Conservation (phyloP, 1,140 invertebrate genomes). For the Musca domestica region DNA sequence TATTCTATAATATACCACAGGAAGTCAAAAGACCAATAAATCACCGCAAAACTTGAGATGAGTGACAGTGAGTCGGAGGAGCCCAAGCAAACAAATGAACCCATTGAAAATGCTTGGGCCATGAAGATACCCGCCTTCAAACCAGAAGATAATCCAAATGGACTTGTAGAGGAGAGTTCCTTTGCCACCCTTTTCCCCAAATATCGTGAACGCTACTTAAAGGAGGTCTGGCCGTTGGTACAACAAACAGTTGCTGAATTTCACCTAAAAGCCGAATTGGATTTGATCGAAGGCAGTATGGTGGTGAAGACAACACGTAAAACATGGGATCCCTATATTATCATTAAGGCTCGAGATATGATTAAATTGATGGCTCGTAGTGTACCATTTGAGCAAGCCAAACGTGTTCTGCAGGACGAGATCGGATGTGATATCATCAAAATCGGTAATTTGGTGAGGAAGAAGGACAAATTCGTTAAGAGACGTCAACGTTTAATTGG, state of each 20-base stretch:
- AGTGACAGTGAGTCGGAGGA: conserved; percentile 40
- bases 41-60: conserved; percentile 30
- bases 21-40: no score
- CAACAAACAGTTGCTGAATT: conserved; percentile 79
- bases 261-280: conserved; percentile 85
- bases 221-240: conserved; percentile 94
- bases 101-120: conserved; percentile 82
- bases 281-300: conserved; percentile 94
- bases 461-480: conserved; percentile 95
- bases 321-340: conserved; percentile 98
- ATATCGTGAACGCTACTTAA: conserved; percentile 95
- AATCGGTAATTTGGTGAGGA: conserved; percentile 86
- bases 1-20: neutral
- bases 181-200: conserved; percentile 70
- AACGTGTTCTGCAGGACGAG: conserved; percentile 83
- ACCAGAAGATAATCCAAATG: conserved; percentile 86
- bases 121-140: conserved; percentile 89
- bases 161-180: conserved; percentile 68
- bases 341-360: conserved; percentile 95
- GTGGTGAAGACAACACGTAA: conserved; percentile 92
- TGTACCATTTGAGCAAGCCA: conserved; percentile 95
- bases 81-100: conserved; percentile 48
- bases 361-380: conserved; percentile 93
- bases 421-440: conserved; percentile 95
- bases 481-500: conserved; percentile 93